These are phyloP conservation scores for Catharus minimus DNA, from an alignment of 2,113 vertebrate genomes.

Conservation along the genomic window DNA sequence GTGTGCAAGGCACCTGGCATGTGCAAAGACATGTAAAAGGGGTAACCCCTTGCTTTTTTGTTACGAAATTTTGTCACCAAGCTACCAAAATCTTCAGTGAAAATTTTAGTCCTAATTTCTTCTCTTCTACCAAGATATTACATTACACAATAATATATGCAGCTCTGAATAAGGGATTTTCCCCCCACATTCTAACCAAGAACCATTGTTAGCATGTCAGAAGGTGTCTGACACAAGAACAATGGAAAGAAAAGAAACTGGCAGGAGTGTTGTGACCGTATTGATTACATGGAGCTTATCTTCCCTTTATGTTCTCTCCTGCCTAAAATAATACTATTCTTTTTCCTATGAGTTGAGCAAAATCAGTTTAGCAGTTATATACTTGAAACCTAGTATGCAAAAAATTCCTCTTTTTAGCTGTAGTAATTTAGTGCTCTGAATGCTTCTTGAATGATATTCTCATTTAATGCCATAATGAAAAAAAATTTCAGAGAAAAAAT, in stretches of 20 bases:
- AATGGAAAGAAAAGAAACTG: neutral
- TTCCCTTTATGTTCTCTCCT: neutral
- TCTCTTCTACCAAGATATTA: neutral
- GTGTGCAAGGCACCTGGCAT: rapidly evolving
- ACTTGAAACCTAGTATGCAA: neutral
- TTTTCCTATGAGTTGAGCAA: neutral
- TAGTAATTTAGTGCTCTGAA: neutral
- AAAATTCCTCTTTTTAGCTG: neutral
- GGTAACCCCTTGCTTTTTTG: neutral
- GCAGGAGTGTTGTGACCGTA: neutral
- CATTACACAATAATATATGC: neutral
- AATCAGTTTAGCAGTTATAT: neutral
- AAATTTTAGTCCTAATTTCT: neutral
- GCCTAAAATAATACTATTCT: neutral
- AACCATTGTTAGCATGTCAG: neutral
- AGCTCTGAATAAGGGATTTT: neutral
- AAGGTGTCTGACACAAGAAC: neutral
- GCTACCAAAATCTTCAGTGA: neutral
- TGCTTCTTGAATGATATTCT: neutral
- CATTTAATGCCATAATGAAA: neutral
- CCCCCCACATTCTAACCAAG: neutral
- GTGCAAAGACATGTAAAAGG: neutral
- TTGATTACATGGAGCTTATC: neutral
- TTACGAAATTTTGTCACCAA: neutral
- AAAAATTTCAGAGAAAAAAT: rapidly evolving